Evolutionary conservation across 2,888 invertebrate genomes (phyloP).

Genomic region (Drosophila borborema): DNA sequence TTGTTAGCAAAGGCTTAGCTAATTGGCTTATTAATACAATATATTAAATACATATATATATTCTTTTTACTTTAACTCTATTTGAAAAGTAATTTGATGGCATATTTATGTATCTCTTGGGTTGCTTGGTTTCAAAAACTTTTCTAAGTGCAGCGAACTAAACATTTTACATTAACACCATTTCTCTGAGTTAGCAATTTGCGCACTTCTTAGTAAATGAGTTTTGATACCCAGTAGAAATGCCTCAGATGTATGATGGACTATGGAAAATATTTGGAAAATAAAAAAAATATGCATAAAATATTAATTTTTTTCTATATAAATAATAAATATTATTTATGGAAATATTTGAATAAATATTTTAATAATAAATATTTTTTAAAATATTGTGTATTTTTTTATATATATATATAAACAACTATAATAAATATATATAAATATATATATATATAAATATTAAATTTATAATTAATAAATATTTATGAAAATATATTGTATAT

Average conservation of each 20-base stretch:
- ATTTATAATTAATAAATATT: too few relatives aligned
- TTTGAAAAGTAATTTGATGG: slow-evolving; percentile 1
- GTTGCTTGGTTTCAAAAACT: neutral
- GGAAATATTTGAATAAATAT: too few relatives aligned
- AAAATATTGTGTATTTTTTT: too few relatives aligned
- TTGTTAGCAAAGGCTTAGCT: neutral
- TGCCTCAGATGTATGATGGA: neutral
- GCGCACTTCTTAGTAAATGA: slow-evolving; percentile 30
- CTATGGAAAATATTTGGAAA: neutral
- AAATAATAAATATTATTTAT: too few relatives aligned
- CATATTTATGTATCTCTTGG: neutral
- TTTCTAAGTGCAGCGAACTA: neutral
- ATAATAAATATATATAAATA: too few relatives aligned
- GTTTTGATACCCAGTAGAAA: slow-evolving; percentile 12
- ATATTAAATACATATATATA: neutral
- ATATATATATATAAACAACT: too few relatives aligned
- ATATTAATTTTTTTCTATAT: too few relatives aligned
- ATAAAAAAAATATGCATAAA: too few relatives aligned
- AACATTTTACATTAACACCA: slow-evolving; percentile 28
- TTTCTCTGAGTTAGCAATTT: slow-evolving; percentile 23
- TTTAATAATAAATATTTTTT: too few relatives aligned
- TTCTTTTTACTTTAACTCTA: neutral
- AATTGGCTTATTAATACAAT: neutral
- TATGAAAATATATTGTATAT: too few relatives aligned
- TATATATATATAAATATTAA: too few relatives aligned